Conservation (phyloP, 1,140 invertebrate species). For the Orius laevigatus region DNA sequence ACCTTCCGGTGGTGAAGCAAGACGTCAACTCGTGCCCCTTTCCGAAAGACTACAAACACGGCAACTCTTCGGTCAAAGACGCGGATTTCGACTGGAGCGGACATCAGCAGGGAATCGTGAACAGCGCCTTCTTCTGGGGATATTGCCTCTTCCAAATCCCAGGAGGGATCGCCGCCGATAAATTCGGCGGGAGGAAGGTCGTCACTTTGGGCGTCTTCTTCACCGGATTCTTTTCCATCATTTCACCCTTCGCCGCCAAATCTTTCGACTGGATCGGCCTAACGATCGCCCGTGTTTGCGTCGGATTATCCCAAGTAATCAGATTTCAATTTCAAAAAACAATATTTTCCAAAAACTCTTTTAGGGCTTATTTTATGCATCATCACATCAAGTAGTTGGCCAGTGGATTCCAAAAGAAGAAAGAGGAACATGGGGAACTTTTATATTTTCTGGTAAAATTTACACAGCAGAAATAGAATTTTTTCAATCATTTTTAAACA, state of each 20-base stretch:
- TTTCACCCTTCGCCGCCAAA: constrained; percentile 27
- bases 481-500: neutral
- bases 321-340: neutral
- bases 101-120: constrained; percentile 29
- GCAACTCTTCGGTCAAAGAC: neutral
- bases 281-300: constrained; percentile 31
- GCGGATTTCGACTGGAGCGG: constrained; percentile 27
- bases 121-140: constrained; percentile 40
- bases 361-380: constrained; percentile 8
- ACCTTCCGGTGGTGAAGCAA: neutral
- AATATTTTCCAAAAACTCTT: neutral
- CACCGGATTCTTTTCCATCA: constrained; percentile 32
- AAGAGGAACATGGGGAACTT: constrained; percentile 24
- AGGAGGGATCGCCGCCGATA: constrained; percentile 35
- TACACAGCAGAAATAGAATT: neutral
- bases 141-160: constrained; percentile 41
- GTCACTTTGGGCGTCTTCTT: constrained; percentile 29
- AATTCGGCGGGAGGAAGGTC: constrained; percentile 37
- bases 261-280: constrained; percentile 22
- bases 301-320: constrained; percentile 23
- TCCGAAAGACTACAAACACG: neutral
- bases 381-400: constrained; percentile 20
- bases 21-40: constrained; percentile 12
- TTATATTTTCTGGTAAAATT: constrained; percentile 28
- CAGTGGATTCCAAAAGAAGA: constrained; percentile 25